Evolutionary conservation across 2,888 invertebrate genomes (phyloP).

Genomic region (Drosophila incognita): DNA sequence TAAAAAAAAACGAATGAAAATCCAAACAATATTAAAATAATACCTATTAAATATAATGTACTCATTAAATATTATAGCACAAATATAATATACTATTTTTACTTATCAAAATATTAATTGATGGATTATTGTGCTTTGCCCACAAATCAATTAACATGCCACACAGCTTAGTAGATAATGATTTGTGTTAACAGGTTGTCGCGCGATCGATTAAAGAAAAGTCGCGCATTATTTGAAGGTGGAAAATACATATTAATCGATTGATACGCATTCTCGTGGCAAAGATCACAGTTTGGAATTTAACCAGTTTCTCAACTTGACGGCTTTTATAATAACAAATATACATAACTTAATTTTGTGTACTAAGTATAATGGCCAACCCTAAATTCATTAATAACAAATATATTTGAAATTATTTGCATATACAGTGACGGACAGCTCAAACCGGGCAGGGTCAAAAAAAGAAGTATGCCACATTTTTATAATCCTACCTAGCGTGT

Average conservation of each 20-base stretch:
- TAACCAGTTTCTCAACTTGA: neutral
- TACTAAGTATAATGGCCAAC: neutral
- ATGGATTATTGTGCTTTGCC: conserved; percentile 1
- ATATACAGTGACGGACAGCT: too few species aligned
- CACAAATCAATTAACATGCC: conserved; percentile 49
- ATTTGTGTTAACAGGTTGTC: conserved; percentile 59
- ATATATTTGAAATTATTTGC: neutral
- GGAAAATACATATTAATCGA: conserved; percentile 38
- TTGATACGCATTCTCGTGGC: neutral
- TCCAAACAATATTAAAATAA: neutral
- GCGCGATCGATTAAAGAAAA: conserved; percentile 47
- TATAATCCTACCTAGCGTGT: too few species aligned
- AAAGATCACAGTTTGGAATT: conserved; percentile 6
- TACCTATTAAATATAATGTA: neutral
- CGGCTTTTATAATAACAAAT: neutral
- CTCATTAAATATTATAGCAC: neutral
- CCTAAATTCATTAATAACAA: neutral
- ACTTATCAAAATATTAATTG: neutral
- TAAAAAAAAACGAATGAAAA: neutral
- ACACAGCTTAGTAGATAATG: conserved; percentile 60
- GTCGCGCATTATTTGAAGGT: conserved; percentile 36
- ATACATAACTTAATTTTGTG: neutral
- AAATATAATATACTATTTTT: neutral
- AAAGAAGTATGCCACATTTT: too few species aligned
- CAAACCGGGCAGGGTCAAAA: too few species aligned